Evolutionary conservation across 1,140 invertebrate species (phyloP).

Genomic region (Pristionchus pacificus): DNA sequence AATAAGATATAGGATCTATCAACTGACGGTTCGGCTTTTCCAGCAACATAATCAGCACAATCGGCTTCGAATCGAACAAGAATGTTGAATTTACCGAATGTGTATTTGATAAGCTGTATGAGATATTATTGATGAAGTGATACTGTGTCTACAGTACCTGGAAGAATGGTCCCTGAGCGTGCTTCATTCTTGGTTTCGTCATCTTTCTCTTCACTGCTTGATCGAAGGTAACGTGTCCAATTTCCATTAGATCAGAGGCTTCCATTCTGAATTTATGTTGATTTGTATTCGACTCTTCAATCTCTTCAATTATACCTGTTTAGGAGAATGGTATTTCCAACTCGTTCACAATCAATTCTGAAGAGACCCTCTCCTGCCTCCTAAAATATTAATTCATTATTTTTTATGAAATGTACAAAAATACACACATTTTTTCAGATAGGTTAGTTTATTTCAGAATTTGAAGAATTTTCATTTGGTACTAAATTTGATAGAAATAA

Average conservation of each 20-base stretch:
- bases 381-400: conserved; percentile 29
- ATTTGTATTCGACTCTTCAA: background rate
- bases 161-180: conserved; percentile 54
- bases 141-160: conserved; percentile 15
- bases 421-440: too few species aligned
- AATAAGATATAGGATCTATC: conserved; percentile 10
- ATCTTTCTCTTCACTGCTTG: conserved; percentile 52
- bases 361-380: conserved; percentile 54
- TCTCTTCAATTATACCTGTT: conserved; percentile 40
- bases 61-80: conserved; percentile 56
- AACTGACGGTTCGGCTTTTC: conserved; percentile 32
- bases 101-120: conserved; percentile 43
- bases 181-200: conserved; percentile 49
- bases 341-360: conserved; percentile 56
- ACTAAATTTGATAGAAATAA: too few species aligned
- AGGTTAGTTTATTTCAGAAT: too few species aligned
- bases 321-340: conserved; percentile 54
- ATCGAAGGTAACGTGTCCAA: conserved; percentile 52
- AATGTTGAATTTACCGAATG: conserved; percentile 54
- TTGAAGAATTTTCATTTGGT: too few species aligned
- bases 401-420: background rate
- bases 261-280: conserved; percentile 48
- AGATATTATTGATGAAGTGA: background rate
- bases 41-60: conserved; percentile 49
- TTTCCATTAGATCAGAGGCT: conserved; percentile 56